These are phyloP conservation scores for Chymomyza caudatula DNA, from an alignment of 2,888 invertebrate species.

Conservation along the genomic window DNA sequence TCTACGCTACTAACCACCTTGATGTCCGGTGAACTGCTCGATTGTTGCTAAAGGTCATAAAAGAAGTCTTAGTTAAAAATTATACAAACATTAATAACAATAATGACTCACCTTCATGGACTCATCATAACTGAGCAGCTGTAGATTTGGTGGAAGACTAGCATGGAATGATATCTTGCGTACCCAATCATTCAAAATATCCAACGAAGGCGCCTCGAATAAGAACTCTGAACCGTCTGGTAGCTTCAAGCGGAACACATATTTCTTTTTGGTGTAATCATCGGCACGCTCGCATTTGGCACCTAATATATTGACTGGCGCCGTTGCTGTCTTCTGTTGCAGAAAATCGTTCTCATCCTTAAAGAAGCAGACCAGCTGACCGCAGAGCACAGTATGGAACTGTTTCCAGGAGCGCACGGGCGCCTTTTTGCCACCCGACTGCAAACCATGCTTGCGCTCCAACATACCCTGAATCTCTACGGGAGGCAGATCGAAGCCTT, in stretches of 20 bases:
- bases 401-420: slow-evolving; percentile 97
- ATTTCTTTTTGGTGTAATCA: slow-evolving; percentile 96
- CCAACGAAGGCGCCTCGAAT: slow-evolving; percentile 86
- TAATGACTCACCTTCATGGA: slow-evolving; percentile 80
- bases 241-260: slow-evolving; percentile 92
- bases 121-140: slow-evolving; percentile 89
- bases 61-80: background rate
- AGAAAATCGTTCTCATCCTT: slow-evolving; percentile 95
- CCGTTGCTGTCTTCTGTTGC: slow-evolving; percentile 91
- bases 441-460: slow-evolving; percentile 96
- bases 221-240: slow-evolving; percentile 96
- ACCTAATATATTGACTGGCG: slow-evolving; percentile 88
- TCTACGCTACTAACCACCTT: slow-evolving; percentile 78
- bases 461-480: slow-evolving; percentile 94
- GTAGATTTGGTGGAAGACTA: slow-evolving; percentile 91
- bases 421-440: slow-evolving; percentile 95
- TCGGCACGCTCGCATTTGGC: slow-evolving; percentile 91
- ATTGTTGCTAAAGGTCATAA: slow-evolving; percentile 74
- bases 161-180: slow-evolving; percentile 96
- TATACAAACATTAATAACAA: background rate
- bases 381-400: slow-evolving; percentile 96
- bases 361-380: slow-evolving; percentile 98
- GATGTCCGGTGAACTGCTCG: slow-evolving; percentile 77
- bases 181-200: slow-evolving; percentile 92
- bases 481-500: slow-evolving; percentile 85